Evolutionary conservation across 2,113 vertebrate species (phyloP).

Genomic region (Forbesichthys papilliferus): DNA sequence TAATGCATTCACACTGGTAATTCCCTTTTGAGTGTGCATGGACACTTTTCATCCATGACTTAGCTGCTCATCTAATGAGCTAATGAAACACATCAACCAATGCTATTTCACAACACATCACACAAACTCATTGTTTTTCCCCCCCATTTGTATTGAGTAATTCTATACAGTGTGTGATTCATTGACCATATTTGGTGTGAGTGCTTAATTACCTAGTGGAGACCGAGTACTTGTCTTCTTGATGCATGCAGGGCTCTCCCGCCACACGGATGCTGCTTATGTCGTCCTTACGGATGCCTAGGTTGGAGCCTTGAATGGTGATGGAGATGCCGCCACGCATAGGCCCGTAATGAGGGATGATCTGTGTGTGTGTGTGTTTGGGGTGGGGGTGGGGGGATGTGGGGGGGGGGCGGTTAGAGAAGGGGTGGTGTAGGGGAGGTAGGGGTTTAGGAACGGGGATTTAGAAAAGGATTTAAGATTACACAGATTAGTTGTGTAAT

Average conservation of each 20-base stretch:
- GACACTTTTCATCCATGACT: conserved; percentile 9
- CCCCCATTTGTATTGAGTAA: background rate
- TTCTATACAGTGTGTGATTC: background rate
- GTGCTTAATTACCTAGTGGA: conserved; percentile 85
- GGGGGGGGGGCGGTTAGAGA: background rate
- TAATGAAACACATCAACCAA: conserved; percentile 32
- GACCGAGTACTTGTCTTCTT: conserved; percentile 84
- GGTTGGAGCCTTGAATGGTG: conserved; percentile 90
- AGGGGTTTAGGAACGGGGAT: background rate
- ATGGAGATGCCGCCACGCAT: conserved; percentile 85
- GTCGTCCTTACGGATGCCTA: conserved; percentile 85
- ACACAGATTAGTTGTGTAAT: too few species aligned
- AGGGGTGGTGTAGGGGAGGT: background rate
- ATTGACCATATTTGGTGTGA: background rate
- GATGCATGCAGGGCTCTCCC: conserved; percentile 78
- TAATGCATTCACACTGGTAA: background rate
- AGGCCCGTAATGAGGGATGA: conserved; percentile 87
- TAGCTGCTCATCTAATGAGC: conserved; percentile 43
- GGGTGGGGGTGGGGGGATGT: background rate
- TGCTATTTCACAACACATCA: conserved; percentile 17
- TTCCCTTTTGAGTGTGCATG: conserved; percentile 10
- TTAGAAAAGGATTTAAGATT: too few species aligned
- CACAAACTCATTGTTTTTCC: background rate
- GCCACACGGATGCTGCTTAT: conserved; percentile 84
- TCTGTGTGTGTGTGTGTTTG: conserved; percentile 66